Conservation (phyloP, 2,888 invertebrate species). For the Mimachlamys varia region DNA sequence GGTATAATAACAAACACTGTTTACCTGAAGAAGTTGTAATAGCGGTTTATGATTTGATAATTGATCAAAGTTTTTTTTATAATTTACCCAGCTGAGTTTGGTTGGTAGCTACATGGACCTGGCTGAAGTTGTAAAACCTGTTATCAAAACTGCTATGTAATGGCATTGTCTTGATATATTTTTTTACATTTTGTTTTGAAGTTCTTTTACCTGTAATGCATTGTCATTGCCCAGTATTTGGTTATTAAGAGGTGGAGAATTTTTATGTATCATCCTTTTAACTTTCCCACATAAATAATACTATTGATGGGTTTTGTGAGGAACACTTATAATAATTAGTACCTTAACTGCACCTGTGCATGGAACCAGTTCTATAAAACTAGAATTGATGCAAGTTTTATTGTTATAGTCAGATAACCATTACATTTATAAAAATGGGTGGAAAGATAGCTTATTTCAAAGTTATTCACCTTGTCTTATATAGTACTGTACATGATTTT, state of each 20-base stretch:
- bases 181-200: too few relatives aligned
- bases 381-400: not conserved
- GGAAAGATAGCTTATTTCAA: not conserved
- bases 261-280: constrained; percentile 23
- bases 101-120: not conserved
- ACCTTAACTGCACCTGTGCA: not conserved
- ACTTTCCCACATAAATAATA: not conserved
- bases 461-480: not conserved
- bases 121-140: not conserved
- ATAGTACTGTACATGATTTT: not conserved
- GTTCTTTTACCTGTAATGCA: not conserved
- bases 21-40: not conserved
- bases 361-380: not conserved
- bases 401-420: not conserved
- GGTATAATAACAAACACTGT: too few relatives aligned
- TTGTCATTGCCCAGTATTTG: not conserved
- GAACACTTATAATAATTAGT: not conserved
- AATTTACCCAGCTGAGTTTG: not conserved
- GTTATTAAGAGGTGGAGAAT: not conserved
- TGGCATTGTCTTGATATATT: too few relatives aligned
- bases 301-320: not conserved
- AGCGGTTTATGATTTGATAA: too few relatives aligned
- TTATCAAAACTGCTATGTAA: not conserved
- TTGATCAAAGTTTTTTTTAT: not conserved
- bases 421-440: not conserved